A percentile compares a stretch with the other conserved stretches of the same genome.
These are phyloP conservation scores for Oryctolagus cuniculus DNA, from an alignment of 2,113 vertebrate species.

Conservation along the genomic window mOryCun1.1 NC_091450.1:46702001-46702500, in stretches of 20 bases:
- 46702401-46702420: constrained; percentile 59
- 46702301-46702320: constrained; percentile 98
- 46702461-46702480: no score
- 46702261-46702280: constrained; percentile 92
- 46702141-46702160: constrained; percentile 75
- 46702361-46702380: constrained; percentile 90
- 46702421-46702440: rapidly evolving
- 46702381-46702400: constrained; percentile 91
- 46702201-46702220: constrained; percentile 81
- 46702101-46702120: constrained; percentile 85
- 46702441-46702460: no score
- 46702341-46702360: constrained; percentile 93
- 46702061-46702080: constrained; percentile 83
- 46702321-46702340: constrained; percentile 93
- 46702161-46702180: constrained; percentile 84
- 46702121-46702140: constrained; percentile 77
- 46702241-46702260: constrained; percentile 89
- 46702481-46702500: no score
- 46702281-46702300: constrained; percentile 98
- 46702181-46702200: constrained; percentile 80
- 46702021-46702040: constrained; percentile 90
- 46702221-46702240: constrained; percentile 87
- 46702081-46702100: constrained; percentile 87
- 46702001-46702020: constrained; percentile 88
- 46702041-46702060: constrained; percentile 83